Conservation (phyloP, 2,113 vertebrate genomes). For the Myodes glareolus region DNA sequence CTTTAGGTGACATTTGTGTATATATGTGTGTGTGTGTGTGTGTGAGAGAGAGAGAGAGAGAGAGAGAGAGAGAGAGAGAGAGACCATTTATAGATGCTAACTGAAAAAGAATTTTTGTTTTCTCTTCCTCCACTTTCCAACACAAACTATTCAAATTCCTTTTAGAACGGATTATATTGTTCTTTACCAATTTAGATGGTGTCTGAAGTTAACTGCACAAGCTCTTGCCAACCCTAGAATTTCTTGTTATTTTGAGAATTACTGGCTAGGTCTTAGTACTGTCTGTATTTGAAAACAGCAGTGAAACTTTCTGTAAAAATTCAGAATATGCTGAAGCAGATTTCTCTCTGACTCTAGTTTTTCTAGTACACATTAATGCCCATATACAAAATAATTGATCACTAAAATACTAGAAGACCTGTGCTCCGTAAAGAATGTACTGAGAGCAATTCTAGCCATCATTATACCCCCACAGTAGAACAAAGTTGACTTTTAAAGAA, state of each 20-base stretch:
- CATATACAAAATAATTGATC: conserved; percentile 16
- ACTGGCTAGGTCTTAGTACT: neutral
- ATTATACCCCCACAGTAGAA: neutral
- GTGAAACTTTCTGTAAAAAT: neutral
- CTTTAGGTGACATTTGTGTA: neutral
- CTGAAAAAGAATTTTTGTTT: neutral
- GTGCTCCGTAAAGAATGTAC: neutral
- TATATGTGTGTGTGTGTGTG: no score
- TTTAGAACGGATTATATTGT: neutral
- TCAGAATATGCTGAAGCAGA: neutral
- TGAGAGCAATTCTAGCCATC: neutral
- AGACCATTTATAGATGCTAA: neutral
- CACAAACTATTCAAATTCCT: neutral
- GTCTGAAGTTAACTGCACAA: neutral
- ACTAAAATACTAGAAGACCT: neutral
- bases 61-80: no score
- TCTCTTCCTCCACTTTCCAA: neutral
- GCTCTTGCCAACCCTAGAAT: neutral
- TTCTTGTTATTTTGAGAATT: neutral
- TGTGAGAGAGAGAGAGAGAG: no score
- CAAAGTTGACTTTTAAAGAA: neutral
- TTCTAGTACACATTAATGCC: neutral
- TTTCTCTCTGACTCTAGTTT: neutral
- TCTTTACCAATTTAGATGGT: neutral
- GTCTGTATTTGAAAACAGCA: neutral